phyloP scores from a whole-genome alignment of 1,140 invertebrate species.

The Antheraea pernyi region DNA sequence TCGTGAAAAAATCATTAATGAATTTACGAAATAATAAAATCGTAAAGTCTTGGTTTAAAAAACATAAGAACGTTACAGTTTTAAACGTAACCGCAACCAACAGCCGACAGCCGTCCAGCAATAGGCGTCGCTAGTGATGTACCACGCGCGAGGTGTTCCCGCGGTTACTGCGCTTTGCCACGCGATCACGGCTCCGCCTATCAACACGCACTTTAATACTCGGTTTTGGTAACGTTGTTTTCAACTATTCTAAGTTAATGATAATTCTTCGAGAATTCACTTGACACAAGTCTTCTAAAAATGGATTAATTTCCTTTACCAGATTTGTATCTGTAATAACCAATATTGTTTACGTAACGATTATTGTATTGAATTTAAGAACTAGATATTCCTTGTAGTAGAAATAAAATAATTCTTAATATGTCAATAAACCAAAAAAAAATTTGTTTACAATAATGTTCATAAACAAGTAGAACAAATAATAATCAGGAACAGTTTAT shows the following conservation, averaged over 20 bases:
- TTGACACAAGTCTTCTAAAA: not conserved
- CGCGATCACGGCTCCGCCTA: constrained; percentile 67
- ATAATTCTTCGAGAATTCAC: not conserved
- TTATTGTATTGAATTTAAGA: no score
- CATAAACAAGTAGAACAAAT: no score
- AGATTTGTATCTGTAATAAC: no score
- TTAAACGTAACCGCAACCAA: constrained; percentile 33
- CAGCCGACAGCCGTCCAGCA: constrained; percentile 40
- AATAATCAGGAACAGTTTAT: no score
- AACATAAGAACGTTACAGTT: not conserved
- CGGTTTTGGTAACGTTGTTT: constrained; percentile 12
- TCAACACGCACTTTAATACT: constrained; percentile 50
- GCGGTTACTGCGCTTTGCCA: constrained; percentile 62
- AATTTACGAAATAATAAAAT: not conserved
- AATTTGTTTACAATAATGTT: no score
- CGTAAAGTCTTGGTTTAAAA: not conserved
- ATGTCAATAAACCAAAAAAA: no score
- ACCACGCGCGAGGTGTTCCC: constrained; percentile 63
- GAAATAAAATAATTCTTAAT: no score
- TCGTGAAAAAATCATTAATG: not conserved
- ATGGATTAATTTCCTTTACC: no score
- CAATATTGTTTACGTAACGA: no score
- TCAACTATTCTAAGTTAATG: constrained; percentile 2
- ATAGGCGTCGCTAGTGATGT: constrained; percentile 76
- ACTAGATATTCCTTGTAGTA: no score